Percentiles rank a stretch among this genome's conserved stretches.
phyloP scores from a whole-genome alignment of 2,888 invertebrate genomes.

The Drosophila anceps region DNA sequence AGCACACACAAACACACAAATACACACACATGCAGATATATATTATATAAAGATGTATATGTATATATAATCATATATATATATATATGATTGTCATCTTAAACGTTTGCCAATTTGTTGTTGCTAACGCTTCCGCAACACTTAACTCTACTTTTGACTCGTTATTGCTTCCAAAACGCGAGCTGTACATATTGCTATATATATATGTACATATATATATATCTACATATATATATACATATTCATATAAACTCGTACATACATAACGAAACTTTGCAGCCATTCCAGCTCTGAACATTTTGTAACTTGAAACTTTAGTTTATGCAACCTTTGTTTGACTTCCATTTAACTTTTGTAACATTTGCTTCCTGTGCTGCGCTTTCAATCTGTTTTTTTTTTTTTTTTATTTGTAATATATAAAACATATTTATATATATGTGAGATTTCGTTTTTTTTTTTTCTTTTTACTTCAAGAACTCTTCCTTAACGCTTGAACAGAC shows the following conservation, averaged over 20 bases:
- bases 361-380: slow-evolving; percentile 25
- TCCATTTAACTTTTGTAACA: slow-evolving; percentile 29
- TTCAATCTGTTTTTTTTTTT: slow-evolving; percentile 1
- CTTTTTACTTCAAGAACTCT: not conserved
- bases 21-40: not conserved
- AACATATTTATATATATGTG: not conserved
- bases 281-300: slow-evolving; percentile 3
- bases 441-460: not conserved
- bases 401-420: not conserved
- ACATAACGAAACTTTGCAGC: slow-evolving; percentile 5
- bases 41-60: not conserved
- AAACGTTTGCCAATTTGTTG: slow-evolving; percentile 17
- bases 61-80: slow-evolving; percentile 7
- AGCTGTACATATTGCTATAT: slow-evolving; percentile 13
- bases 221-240: not conserved
- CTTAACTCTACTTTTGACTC: not conserved
- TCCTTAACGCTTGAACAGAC: slow-evolving; percentile 3
- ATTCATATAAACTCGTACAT: not conserved
- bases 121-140: not conserved
- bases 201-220: not conserved
- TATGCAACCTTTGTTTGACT: slow-evolving; percentile 2
- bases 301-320: not conserved
- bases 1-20: not conserved
- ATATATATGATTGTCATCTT: not conserved
- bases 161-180: slow-evolving; percentile 8